phyloP scores from a whole-genome alignment of 2,113 vertebrate species.

The Rynchops niger region DNA sequence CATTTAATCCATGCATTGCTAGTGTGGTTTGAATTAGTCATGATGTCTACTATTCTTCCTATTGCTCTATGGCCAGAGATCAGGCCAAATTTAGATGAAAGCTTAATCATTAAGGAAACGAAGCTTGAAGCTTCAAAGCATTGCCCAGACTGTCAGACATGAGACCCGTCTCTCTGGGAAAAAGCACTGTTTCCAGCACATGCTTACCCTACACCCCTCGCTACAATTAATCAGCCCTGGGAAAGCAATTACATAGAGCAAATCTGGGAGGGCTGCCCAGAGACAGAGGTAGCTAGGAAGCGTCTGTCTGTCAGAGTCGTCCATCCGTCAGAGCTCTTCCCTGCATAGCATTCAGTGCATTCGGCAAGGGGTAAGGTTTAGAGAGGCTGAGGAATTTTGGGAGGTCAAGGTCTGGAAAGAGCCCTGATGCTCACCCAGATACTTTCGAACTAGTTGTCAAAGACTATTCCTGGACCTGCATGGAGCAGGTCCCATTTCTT shows the following conservation, averaged over 20 bases:
- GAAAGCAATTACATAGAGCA: not conserved
- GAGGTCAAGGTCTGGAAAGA: not conserved
- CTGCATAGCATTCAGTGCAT: not conserved
- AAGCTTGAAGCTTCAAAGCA: slow-evolving; percentile 6
- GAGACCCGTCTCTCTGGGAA: not conserved
- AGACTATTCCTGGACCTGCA: not conserved
- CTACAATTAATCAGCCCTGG: not conserved
- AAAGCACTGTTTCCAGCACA: not conserved
- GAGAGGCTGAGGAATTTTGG: not conserved
- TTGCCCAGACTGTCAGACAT: not conserved
- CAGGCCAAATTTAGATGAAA: not conserved
- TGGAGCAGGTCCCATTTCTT: not conserved
- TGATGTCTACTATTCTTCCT: not conserved
- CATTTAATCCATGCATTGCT: not conserved
- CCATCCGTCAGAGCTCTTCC: not conserved
- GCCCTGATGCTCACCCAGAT: not conserved
- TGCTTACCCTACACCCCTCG: not conserved
- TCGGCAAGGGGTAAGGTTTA: not conserved
- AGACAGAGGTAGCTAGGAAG: not conserved
- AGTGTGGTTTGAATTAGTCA: not conserved
- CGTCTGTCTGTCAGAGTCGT: not conserved
- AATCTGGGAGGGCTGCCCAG: not conserved
- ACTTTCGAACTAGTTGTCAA: not conserved
- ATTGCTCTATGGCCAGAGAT: not conserved
- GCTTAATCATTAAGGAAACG: not conserved